These are phyloP conservation scores for Strigamia maritima DNA, from an alignment of 2,888 invertebrate genomes.

Conservation along the genomic window DNA sequence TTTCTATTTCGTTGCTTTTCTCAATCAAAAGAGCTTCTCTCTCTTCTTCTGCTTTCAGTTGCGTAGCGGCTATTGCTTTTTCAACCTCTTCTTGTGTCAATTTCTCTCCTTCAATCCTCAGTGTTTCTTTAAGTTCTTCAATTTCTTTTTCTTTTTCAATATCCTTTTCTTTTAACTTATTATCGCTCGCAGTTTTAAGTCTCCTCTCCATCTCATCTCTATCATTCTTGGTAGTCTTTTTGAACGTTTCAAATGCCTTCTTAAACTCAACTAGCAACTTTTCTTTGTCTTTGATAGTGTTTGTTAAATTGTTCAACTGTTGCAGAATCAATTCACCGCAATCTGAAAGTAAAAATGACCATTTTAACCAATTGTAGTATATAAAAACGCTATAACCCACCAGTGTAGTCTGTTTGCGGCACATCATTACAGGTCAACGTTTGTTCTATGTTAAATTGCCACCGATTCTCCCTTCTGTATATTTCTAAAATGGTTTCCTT, in stretches of 20 bases:
- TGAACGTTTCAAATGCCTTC: background rate
- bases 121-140: background rate
- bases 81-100: background rate
- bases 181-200: background rate
- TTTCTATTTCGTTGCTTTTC: slow-evolving; percentile 18
- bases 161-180: background rate
- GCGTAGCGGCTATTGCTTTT: background rate
- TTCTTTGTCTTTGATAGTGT: slow-evolving; percentile 3
- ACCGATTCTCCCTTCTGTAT: background rate
- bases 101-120: background rate
- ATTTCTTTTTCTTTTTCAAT: background rate
- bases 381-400: background rate
- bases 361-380: background rate
- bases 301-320: background rate
- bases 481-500: background rate
- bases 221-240: background rate
- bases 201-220: background rate
- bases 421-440: background rate
- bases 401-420: background rate
- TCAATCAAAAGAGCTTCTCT: background rate
- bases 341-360: background rate
- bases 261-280: background rate
- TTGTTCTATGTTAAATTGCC: slow-evolving; percentile 25
- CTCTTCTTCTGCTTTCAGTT: background rate
- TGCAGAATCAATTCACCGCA: slow-evolving; percentile 22